Conservation (phyloP, 2,888 invertebrate species). For the Drosophila anomalata region DNA sequence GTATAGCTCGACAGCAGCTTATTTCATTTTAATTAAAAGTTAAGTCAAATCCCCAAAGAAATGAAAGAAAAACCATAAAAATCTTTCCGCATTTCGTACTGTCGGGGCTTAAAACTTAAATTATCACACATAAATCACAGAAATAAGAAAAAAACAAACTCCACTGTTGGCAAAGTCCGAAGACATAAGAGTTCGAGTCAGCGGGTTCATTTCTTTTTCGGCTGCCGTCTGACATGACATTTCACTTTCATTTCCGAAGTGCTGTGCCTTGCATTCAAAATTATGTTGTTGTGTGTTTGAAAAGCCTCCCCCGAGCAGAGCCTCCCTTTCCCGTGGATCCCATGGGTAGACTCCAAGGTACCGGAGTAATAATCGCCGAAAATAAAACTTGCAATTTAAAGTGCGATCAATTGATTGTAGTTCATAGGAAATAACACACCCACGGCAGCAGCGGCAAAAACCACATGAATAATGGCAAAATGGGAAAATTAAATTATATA, state of each 20-base stretch:
- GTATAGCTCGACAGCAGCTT: conserved; percentile 15
- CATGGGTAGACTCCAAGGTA: not conserved
- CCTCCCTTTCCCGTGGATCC: conserved; percentile 2
- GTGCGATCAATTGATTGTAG: conserved; percentile 53
- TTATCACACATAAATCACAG: conserved; percentile 74
- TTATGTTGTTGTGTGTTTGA: conserved; percentile 47
- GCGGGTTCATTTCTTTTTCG: conserved; percentile 44
- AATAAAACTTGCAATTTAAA: conserved; percentile 50
- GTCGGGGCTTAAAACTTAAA: conserved; percentile 40
- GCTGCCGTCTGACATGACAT: conserved; percentile 69
- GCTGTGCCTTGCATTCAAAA: conserved; percentile 71
- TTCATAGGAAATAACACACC: conserved; percentile 39
- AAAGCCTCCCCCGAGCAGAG: not conserved
- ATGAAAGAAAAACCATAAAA: conserved; percentile 35
- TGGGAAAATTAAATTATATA: conserved; percentile 33
- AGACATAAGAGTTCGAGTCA: conserved; percentile 24
- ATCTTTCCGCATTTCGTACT: conserved; percentile 70
- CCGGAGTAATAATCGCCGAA: conserved; percentile 38
- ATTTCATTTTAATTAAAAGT: conserved; percentile 64
- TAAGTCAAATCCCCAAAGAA: conserved; percentile 45
- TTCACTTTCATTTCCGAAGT: conserved; percentile 80
- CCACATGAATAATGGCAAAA: conserved; percentile 24
- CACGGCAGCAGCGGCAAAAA: conserved; percentile 22
- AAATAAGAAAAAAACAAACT: conserved; percentile 1
- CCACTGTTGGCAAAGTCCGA: conserved; percentile 18